Evolutionary conservation across 1,140 invertebrate species (phyloP).

Genomic region (Bombus waltoni): DNA sequence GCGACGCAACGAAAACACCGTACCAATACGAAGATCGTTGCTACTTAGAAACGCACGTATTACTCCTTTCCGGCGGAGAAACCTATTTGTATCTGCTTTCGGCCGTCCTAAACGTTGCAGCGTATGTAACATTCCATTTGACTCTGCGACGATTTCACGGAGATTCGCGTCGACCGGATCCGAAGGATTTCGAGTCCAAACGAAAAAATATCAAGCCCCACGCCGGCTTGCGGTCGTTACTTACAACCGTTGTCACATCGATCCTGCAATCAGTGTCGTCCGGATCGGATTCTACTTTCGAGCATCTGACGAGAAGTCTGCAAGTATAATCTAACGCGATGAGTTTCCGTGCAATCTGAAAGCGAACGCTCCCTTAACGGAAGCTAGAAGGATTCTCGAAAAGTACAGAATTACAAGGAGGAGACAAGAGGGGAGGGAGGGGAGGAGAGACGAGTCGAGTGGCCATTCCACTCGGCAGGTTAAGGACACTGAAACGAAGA

Average conservation of each 20-base stretch:
- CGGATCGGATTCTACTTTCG: constrained; percentile 3
- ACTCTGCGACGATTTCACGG: background rate
- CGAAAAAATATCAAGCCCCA: background rate
- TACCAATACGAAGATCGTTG: too few species aligned
- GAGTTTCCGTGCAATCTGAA: constrained; percentile 36
- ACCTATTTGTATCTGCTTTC: background rate
- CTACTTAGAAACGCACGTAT: background rate
- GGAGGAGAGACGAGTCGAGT: constrained; percentile 23
- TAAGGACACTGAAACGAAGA: constrained; percentile 65
- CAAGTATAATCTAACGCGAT: constrained; percentile 41
- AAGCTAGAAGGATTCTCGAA: constrained; percentile 41
- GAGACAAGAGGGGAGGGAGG: background rate
- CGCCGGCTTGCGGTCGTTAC: background rate
- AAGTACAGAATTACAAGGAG: constrained; percentile 42
- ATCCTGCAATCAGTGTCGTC: constrained; percentile 25
- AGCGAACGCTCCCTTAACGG: constrained; percentile 19
- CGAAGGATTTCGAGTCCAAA: background rate
- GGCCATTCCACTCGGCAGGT: constrained; percentile 61
- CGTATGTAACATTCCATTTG: too few species aligned
- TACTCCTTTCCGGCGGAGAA: background rate
- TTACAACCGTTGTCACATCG: background rate
- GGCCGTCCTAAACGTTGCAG: too few species aligned
- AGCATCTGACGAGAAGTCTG: constrained; percentile 24
- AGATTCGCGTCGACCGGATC: background rate
- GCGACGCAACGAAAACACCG: too few species aligned